Conservation (phyloP, 2,888 invertebrate genomes). For the Nephrotoma flavescens region DNA sequence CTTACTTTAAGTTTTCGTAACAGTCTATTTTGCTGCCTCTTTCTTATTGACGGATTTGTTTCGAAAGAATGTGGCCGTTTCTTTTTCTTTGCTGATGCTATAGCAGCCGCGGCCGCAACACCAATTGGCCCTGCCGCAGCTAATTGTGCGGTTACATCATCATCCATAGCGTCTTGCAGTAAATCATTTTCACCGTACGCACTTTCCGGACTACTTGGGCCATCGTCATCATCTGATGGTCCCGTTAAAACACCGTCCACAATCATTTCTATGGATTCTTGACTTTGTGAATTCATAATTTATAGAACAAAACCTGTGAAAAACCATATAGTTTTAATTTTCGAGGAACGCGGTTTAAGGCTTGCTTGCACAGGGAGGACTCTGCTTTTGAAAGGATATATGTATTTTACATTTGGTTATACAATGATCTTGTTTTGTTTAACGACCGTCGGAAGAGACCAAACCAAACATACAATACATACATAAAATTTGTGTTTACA, state of each 20-base stretch:
- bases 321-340: too few species aligned
- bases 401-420: too few species aligned
- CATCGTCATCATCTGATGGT: conserved; percentile 68
- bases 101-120: conserved; percentile 92
- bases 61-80: conserved; percentile 93
- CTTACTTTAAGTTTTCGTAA: conserved; percentile 67
- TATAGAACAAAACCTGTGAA: neutral
- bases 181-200: conserved; percentile 68
- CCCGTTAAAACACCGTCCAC: conserved; percentile 44
- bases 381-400: too few species aligned
- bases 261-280: conserved; percentile 56
- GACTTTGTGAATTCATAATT: conserved; percentile 24
- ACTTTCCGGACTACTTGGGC: conserved; percentile 65
- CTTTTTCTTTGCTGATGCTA: conserved; percentile 87
- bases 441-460: too few species aligned
- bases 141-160: conserved; percentile 90
- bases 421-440: too few species aligned
- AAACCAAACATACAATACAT: neutral
- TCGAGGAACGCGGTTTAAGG: too few species aligned
- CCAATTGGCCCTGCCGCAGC: conserved; percentile 96
- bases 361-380: too few species aligned
- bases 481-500: neutral
- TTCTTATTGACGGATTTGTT: conserved; percentile 91
- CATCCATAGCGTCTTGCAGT: conserved; percentile 71
- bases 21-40: conserved; percentile 87